Evolutionary conservation across 2,797 vertebrate species (phyloP).

Genomic region (Hirundo rustica): DNA sequence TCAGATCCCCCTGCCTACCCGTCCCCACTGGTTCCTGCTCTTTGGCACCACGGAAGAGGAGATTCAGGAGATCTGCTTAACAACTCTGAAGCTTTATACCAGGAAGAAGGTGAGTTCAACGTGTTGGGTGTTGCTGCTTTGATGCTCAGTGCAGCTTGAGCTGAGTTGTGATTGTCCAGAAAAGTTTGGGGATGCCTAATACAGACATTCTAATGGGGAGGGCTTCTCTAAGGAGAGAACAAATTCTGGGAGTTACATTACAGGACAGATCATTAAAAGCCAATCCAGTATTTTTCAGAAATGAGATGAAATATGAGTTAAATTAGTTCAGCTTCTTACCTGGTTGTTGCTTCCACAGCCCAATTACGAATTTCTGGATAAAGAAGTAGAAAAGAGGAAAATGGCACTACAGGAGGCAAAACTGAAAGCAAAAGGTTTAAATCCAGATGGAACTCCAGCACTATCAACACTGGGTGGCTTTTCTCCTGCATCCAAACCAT

Average conservation of each 20-base stretch:
- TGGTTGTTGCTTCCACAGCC: conserved; percentile 75
- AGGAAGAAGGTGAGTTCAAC: conserved; percentile 87
- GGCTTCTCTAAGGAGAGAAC: not conserved
- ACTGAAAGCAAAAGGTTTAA: conserved; percentile 96
- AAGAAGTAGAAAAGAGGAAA: conserved; percentile 96
- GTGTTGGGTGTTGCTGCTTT: rapidly evolving
- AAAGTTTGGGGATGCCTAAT: rapidly evolving
- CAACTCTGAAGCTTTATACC: conserved; percentile 94
- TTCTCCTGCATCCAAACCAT: conserved; percentile 96
- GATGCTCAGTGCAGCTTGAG: not conserved
- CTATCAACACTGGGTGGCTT: conserved; percentile 92
- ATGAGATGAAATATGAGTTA: not conserved
- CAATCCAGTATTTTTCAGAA: not conserved
- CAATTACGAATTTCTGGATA: conserved; percentile 94
- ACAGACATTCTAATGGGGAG: too few relatives aligned
- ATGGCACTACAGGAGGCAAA: conserved; percentile 93
- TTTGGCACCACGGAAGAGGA: conserved; percentile 95
- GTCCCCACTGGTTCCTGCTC: conserved; percentile 93
- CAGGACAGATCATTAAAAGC: not conserved
- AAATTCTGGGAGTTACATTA: rapidly evolving
- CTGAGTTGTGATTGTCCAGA: rapidly evolving
- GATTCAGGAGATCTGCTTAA: conserved; percentile 95
- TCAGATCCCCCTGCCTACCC: conserved; percentile 91
- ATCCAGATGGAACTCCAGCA: conserved; percentile 96
- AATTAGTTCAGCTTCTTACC: not conserved